A percentile compares a stretch with the other conserved stretches of the same genome.
Evolutionary conservation across 2,888 invertebrate genomes (phyloP).

Genomic region (Apoda limacodes): DNA sequence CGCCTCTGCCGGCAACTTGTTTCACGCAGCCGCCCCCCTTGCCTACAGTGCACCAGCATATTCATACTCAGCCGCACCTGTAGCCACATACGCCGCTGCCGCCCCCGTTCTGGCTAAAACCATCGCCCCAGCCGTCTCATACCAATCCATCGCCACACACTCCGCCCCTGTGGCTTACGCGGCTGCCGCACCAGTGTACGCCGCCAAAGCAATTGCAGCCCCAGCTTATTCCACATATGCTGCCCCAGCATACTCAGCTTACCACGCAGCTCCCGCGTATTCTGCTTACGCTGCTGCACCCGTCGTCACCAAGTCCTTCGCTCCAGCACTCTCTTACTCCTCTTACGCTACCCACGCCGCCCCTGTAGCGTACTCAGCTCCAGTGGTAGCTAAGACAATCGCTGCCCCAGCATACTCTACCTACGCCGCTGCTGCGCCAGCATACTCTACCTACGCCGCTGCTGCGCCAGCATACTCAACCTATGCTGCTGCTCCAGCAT

Average conservation of each 20-base stretch:
- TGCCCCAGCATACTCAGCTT: constrained; percentile 16
- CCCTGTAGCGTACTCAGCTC: constrained; percentile 21
- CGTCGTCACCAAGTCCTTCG: constrained; percentile 6
- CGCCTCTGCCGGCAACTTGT: constrained; percentile 70
- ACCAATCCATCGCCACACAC: constrained; percentile 34
- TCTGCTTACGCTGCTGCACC: constrained; percentile 39
- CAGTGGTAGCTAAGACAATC: constrained; percentile 20
- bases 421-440: constrained; percentile 32
- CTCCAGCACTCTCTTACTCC: constrained; percentile 13
- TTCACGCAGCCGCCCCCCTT: constrained; percentile 45
- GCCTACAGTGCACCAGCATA: constrained; percentile 65
- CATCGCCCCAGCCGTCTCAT: constrained; percentile 36
- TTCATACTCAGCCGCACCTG: constrained; percentile 33
- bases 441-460: constrained; percentile 29
- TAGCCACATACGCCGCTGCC: constrained; percentile 26
- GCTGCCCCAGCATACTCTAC: constrained; percentile 53
- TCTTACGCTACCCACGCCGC: constrained; percentile 27
- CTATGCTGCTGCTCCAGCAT: constrained; percentile 68
- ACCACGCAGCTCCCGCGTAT: constrained; percentile 21
- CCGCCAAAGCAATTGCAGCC: constrained; percentile 19
- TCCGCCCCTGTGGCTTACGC: constrained; percentile 38
- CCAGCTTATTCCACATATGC: constrained; percentile 23
- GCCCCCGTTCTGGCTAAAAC: constrained; percentile 30
- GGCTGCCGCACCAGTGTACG: constrained; percentile 31
- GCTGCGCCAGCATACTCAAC: constrained; percentile 30